These are phyloP conservation scores for Drusus annulatus DNA, from an alignment of 1,140 invertebrate species.

Conservation along the genomic window DNA sequence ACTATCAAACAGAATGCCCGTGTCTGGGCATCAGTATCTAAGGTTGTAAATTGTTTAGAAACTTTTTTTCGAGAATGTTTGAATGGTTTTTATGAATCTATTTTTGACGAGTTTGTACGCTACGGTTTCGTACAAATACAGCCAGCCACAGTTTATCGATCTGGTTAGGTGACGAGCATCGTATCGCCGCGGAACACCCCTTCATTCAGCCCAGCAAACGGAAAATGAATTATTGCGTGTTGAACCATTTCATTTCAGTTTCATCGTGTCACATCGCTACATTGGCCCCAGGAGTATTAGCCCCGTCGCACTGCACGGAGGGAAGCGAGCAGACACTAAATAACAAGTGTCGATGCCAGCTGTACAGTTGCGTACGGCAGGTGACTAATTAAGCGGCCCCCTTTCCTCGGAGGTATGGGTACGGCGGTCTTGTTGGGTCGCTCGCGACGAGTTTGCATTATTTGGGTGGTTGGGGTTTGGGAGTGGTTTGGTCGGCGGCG, in stretches of 20 bases:
- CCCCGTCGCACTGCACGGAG: not conserved
- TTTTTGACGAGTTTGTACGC: not conserved
- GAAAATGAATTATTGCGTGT: constrained; percentile 28
- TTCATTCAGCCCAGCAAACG: constrained; percentile 29
- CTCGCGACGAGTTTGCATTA: not conserved
- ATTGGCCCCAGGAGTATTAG: constrained; percentile 20
- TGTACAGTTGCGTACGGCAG: no score
- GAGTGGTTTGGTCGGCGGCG: not conserved
- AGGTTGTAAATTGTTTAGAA: no score
- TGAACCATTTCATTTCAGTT: constrained; percentile 24
- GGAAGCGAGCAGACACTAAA: constrained; percentile 3
- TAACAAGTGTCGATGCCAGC: not conserved
- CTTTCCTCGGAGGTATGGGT: not conserved
- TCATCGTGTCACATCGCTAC: constrained; percentile 8
- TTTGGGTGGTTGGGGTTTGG: not conserved
- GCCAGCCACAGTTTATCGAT: not conserved
- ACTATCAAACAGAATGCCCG: no score
- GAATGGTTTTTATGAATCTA: not conserved
- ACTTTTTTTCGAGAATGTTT: no score
- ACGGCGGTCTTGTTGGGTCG: not conserved
- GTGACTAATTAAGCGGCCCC: not conserved
- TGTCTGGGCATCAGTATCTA: no score
- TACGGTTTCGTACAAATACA: not conserved
- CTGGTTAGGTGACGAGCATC: not conserved
- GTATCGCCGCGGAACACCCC: not conserved